Percentiles rank a stretch among this genome's conserved stretches.
These are phyloP conservation scores for Zenarchopterus dispar DNA, from an alignment of 2,797 vertebrate species.

Conservation along the genomic window DNA sequence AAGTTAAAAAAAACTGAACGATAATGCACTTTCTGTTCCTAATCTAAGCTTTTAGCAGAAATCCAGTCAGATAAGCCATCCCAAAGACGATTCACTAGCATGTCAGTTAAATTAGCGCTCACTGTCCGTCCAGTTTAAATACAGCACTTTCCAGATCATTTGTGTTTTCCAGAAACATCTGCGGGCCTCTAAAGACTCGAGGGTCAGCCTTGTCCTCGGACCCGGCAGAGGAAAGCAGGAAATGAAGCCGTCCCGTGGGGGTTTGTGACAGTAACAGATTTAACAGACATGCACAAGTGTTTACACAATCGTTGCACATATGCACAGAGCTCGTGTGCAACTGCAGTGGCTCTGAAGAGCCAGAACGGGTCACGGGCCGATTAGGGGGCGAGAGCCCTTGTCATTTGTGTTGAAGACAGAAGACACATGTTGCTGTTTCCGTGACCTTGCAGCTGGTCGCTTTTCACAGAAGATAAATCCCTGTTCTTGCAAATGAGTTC, in stretches of 20 bases:
- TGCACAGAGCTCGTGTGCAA: slow-evolving; percentile 12
- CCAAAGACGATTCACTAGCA: slow-evolving; percentile 15
- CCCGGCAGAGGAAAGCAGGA: slow-evolving; percentile 48
- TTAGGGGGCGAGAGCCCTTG: slow-evolving; percentile 13
- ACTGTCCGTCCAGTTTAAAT: slow-evolving; percentile 13
- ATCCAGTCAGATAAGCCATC: slow-evolving; percentile 1
- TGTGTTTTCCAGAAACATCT: slow-evolving; percentile 41
- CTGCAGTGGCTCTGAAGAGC: slow-evolving; percentile 18
- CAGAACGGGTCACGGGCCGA: slow-evolving; percentile 16
- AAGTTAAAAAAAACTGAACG: background rate
- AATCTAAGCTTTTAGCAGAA: slow-evolving; percentile 8
- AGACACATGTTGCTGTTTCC: slow-evolving; percentile 43
- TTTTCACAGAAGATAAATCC: background rate
- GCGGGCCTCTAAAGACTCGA: slow-evolving; percentile 16
- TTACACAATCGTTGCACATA: slow-evolving; percentile 39
- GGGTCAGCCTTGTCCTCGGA: slow-evolving; percentile 29
- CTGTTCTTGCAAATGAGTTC: no score
- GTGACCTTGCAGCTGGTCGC: slow-evolving; percentile 21
- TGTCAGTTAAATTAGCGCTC: slow-evolving; percentile 15
- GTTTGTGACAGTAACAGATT: slow-evolving; percentile 56
- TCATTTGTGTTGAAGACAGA: slow-evolving; percentile 27
- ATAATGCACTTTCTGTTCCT: background rate
- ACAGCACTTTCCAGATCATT: background rate
- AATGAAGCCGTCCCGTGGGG: slow-evolving; percentile 53
- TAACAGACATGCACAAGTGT: slow-evolving; percentile 30